A percentile compares a stretch with the other conserved stretches of the same genome.
These are phyloP conservation scores for Alloscopus bannaensis DNA, from an alignment of 2,888 invertebrate species.

Conservation along the genomic window DNA sequence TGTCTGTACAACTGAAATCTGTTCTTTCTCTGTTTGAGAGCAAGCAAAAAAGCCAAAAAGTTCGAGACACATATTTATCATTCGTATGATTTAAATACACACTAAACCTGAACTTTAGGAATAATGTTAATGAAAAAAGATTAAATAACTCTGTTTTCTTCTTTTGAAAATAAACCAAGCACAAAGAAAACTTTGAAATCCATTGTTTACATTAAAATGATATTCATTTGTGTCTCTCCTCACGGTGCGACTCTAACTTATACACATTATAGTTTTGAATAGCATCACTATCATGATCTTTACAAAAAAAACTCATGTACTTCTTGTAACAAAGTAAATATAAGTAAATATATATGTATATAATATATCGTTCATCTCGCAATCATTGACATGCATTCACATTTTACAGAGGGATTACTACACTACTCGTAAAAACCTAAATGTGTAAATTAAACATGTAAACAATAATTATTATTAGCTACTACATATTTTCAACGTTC, in stretches of 20 bases:
- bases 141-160: constrained; percentile 36
- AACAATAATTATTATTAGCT: too few species aligned
- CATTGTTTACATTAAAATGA: constrained; percentile 13
- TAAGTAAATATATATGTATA: neutral
- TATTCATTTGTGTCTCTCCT: too few species aligned
- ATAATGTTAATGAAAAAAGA: constrained; percentile 45
- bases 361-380: too few species aligned
- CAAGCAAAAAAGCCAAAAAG: constrained; percentile 14
- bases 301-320: constrained; percentile 33
- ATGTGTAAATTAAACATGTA: too few species aligned
- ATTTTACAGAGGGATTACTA: too few species aligned
- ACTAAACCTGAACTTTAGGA: constrained; percentile 9
- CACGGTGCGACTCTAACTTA: constrained; percentile 17
- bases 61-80: too few species aligned
- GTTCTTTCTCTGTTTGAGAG: constrained; percentile 1
- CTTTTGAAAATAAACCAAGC: constrained; percentile 53
- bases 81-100: neutral
- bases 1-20: too few species aligned
- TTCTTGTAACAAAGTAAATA: neutral
- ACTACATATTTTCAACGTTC: too few species aligned
- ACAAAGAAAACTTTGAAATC: constrained; percentile 37
- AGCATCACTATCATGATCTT: constrained; percentile 41
- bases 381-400: too few species aligned
- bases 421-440: too few species aligned
- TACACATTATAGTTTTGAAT: constrained; percentile 36